Conservation (phyloP, 2,797 vertebrate species). For the Acanthurus leucopareius region DNA sequence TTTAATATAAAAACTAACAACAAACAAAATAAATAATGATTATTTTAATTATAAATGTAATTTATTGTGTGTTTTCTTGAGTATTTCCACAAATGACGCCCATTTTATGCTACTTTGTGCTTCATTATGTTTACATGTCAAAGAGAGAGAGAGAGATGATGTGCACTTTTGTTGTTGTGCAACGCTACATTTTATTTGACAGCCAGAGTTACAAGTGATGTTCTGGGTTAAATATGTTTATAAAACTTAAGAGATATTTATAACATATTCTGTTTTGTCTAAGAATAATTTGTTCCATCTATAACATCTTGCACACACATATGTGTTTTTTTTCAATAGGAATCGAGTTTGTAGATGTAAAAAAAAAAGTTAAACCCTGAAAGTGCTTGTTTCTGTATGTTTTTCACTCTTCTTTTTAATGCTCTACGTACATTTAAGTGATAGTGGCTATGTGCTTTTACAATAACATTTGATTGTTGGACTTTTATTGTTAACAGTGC, state of each 20-base stretch:
- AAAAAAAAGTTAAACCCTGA: background rate
- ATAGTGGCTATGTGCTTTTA: background rate
- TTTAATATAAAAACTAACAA: too few species aligned
- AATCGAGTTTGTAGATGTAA: background rate
- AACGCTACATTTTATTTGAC: background rate
- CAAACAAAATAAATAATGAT: too few species aligned
- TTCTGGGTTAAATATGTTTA: background rate
- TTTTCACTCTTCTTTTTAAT: background rate
- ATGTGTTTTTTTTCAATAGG: background rate
- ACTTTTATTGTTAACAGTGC: background rate
- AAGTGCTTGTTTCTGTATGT: background rate
- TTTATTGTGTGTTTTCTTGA: background rate
- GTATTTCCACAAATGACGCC: background rate
- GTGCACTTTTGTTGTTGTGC: background rate
- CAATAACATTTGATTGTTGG: background rate
- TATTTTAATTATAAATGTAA: background rate
- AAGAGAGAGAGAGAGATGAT: background rate
- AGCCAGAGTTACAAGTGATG: background rate
- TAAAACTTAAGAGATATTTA: background rate
- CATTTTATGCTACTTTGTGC: background rate
- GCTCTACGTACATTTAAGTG: background rate
- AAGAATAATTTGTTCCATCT: background rate
- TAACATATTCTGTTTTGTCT: background rate
- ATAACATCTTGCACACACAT: background rate
- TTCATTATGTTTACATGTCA: background rate